Conservation (phyloP, 1,140 invertebrate species). For the Drosophila tropicalis region DNA sequence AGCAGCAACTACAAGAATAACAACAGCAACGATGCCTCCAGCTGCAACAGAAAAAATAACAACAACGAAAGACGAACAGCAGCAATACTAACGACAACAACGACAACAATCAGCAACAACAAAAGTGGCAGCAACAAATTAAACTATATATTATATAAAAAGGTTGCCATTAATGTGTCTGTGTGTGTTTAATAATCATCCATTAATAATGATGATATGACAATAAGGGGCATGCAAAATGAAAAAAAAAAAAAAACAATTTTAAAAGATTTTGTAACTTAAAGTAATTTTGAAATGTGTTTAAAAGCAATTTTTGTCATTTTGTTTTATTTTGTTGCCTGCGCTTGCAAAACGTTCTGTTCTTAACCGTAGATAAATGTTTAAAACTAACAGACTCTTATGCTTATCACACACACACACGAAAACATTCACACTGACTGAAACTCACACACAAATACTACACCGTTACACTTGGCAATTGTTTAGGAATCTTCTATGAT, state of each 20-base stretch:
- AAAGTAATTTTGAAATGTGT: background rate
- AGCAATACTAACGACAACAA: background rate
- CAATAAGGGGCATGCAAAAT: background rate
- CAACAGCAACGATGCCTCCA: slow-evolving; percentile 16
- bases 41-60: slow-evolving; percentile 15
- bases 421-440: slow-evolving; percentile 25
- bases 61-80: slow-evolving; percentile 10
- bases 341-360: slow-evolving; percentile 67
- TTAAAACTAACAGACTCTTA: slow-evolving; percentile 23
- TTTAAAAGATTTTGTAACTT: slow-evolving; percentile 12
- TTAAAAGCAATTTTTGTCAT: slow-evolving; percentile 34
- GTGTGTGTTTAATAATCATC: slow-evolving; percentile 60
- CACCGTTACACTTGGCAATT: slow-evolving; percentile 39
- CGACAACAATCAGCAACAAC: slow-evolving; percentile 14
- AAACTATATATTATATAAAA: slow-evolving; percentile 77
- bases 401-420: slow-evolving; percentile 36
- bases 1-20: slow-evolving; percentile 38
- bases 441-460: slow-evolving; percentile 20
- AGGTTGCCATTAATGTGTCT: slow-evolving; percentile 73
- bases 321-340: slow-evolving; percentile 66
- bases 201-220: slow-evolving; percentile 29
- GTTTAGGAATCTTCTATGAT: slow-evolving; percentile 45
- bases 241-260: background rate
- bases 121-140: slow-evolving; percentile 64
- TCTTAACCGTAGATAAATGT: slow-evolving; percentile 50